These are phyloP conservation scores for Furcifer pardalis DNA, from an alignment of 2,797 vertebrate genomes.

Conservation along the genomic window DNA sequence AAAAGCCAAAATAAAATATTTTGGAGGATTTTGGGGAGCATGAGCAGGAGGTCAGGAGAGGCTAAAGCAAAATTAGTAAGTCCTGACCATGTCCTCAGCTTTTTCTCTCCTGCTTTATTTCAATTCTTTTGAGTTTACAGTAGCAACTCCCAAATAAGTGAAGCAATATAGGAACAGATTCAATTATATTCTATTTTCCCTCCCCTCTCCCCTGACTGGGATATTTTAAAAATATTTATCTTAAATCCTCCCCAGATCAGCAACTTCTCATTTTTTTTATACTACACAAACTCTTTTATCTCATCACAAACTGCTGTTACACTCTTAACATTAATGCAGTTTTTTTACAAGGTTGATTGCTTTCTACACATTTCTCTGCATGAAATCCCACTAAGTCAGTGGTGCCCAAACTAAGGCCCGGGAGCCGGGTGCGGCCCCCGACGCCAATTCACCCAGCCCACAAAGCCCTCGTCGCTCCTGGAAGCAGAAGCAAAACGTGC, in stretches of 20 bases:
- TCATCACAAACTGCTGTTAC: neutral
- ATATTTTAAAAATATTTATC: neutral
- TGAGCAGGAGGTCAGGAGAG: too few species aligned
- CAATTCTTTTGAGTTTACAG: neutral
- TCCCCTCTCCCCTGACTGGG: neutral
- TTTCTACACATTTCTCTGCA: neutral
- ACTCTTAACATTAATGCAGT: neutral
- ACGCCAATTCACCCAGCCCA: too few species aligned
- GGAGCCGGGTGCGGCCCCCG: too few species aligned
- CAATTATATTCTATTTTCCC: neutral
- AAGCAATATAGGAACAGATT: neutral
- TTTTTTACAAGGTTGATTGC: too few species aligned
- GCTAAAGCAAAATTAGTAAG: too few species aligned
- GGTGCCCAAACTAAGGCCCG: too few species aligned
- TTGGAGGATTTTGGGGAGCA: too few species aligned
- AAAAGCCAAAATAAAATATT: too few species aligned
- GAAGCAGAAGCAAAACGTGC: too few species aligned
- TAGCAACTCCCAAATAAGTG: neutral
- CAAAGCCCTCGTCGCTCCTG: too few species aligned
- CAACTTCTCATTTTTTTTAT: neutral
- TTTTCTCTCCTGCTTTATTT: neutral
- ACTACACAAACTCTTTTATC: neutral
- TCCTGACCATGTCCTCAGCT: too few species aligned
- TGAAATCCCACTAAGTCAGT: neutral
- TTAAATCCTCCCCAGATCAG: neutral